Percentiles rank a stretch among this genome's conserved stretches.
These are phyloP conservation scores for Bubo scandiacus DNA, from an alignment of 2,113 vertebrate species.

Conservation along the genomic window DNA sequence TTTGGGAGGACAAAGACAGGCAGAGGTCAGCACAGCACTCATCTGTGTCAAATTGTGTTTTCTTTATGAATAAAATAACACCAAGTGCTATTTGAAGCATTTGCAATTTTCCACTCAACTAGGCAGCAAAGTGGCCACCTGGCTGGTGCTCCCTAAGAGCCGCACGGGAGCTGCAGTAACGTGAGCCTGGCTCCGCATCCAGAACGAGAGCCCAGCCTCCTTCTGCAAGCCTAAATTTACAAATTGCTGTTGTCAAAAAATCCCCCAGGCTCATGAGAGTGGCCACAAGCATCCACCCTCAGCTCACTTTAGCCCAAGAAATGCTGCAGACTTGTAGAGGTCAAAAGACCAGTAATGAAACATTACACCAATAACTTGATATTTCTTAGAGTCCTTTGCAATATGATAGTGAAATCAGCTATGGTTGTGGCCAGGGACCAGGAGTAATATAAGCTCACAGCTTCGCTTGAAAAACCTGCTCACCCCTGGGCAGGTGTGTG, in stretches of 20 bases:
- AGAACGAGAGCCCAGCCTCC: neutral
- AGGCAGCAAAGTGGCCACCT: conserved; percentile 59
- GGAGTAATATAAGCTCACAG: conserved; percentile 36
- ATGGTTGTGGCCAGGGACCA: neutral
- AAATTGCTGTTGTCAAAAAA: neutral
- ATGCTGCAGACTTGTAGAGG: neutral
- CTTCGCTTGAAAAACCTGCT: neutral
- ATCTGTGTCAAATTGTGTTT: conserved; percentile 13
- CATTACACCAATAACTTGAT: conserved; percentile 19
- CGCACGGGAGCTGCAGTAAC: neutral
- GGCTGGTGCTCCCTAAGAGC: neutral
- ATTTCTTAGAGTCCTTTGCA: conserved; percentile 27
- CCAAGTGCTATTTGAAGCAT: conserved; percentile 46
- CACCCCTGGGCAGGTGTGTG: neutral
- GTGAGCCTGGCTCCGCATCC: neutral
- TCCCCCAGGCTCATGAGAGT: neutral
- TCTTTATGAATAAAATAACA: conserved; percentile 73
- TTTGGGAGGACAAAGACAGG: neutral
- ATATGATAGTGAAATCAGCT: conserved; percentile 30
- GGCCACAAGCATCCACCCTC: neutral
- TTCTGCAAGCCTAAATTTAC: neutral
- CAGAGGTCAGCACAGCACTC: neutral
- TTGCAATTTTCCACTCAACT: conserved; percentile 74
- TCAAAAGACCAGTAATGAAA: conserved; percentile 11
- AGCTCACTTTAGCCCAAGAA: neutral